These are phyloP conservation scores for Apostichopus parvimensis DNA, from an alignment of 35 echinoderm and acorn worm genomes.

Conservation along the genomic window DNA sequence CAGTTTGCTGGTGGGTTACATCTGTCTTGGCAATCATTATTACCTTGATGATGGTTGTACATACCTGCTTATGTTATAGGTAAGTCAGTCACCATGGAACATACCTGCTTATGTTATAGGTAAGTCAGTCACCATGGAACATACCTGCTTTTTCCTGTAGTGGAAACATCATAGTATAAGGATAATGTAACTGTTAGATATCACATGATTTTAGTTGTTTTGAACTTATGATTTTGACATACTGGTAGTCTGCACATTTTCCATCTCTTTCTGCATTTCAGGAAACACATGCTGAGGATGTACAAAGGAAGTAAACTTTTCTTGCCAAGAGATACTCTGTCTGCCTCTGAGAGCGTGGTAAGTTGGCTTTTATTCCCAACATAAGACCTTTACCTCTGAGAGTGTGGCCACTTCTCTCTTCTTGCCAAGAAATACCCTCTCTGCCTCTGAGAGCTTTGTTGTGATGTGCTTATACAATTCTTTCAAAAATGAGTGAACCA, in stretches of 20 bases:
- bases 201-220: too few species aligned
- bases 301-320: conserved; percentile 49
- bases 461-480: too few species aligned
- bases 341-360: conserved; percentile 48
- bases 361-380: neutral
- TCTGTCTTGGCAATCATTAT: conserved; percentile 4
- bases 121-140: neutral
- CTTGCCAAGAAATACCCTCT: too few species aligned
- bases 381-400: too few species aligned
- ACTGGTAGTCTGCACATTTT: neutral
- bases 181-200: too few species aligned
- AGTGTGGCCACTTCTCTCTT: too few species aligned
- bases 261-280: neutral
- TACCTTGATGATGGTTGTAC: conserved; percentile 12
- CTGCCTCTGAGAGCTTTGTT: too few species aligned
- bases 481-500: too few species aligned
- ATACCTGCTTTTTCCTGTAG: neutral
- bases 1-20: conserved; percentile 44
- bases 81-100: neutral
- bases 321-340: conserved; percentile 23
- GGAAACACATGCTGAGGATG: conserved; percentile 60
- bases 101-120: neutral
- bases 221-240: too few species aligned
- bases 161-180: too few species aligned
- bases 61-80: conserved; percentile 22